Evolutionary conservation across 30 jellyfish, hydroid and myxozoan genomes (phyloP).

Genomic region (Morbakka virulenta): DNA sequence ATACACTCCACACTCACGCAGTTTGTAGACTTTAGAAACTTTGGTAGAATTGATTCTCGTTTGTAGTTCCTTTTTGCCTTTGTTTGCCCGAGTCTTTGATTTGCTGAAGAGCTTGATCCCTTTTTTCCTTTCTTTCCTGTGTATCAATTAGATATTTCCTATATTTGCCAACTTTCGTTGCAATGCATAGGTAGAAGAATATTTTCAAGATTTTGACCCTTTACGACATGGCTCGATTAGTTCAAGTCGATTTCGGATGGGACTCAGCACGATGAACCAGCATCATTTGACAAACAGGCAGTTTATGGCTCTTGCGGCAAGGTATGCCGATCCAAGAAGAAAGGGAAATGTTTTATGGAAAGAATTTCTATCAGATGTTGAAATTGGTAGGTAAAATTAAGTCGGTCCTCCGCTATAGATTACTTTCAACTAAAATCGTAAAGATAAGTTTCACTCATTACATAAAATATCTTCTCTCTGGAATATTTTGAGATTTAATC

Average conservation of each 20-base stretch:
- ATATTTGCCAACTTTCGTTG: background rate
- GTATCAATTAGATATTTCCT: too few relatives aligned
- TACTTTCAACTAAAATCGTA: background rate
- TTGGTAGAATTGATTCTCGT: too few relatives aligned
- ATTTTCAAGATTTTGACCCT: constrained; percentile 94
- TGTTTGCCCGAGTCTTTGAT: too few relatives aligned
- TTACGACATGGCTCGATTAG: constrained; percentile 94
- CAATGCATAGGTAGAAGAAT: constrained; percentile 71
- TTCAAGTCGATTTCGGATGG: constrained; percentile 84
- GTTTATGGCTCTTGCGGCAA: constrained; percentile 53
- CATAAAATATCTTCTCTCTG: background rate
- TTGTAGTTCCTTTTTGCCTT: too few relatives aligned
- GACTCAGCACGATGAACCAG: constrained; percentile 84
- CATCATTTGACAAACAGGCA: constrained; percentile 61
- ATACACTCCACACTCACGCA: too few relatives aligned
- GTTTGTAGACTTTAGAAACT: too few relatives aligned
- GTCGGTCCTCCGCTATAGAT: background rate
- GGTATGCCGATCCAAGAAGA: constrained; percentile 74
- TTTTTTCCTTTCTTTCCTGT: too few relatives aligned
- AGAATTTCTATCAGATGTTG: constrained; percentile 70
- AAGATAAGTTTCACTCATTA: background rate
- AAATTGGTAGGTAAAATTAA: constrained; percentile 63
- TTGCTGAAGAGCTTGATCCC: too few relatives aligned
- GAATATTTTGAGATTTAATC: background rate
- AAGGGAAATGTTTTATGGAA: constrained; percentile 78